These are phyloP conservation scores for Drosophila lacicola DNA, from an alignment of 2,888 invertebrate species.

Conservation along the genomic window DNA sequence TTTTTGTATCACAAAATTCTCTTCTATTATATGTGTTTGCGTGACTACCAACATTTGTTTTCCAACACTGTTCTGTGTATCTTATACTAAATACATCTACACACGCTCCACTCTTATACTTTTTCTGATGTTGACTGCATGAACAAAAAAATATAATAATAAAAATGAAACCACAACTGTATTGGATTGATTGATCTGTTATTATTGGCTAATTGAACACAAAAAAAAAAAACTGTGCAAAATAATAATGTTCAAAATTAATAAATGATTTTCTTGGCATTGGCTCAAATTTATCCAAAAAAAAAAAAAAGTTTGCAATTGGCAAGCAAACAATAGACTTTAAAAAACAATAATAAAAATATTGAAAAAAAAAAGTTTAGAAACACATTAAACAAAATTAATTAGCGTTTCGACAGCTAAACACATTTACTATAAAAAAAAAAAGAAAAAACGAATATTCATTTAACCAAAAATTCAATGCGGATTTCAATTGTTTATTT, in stretches of 20 bases:
- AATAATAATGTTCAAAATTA: slow-evolving; percentile 45
- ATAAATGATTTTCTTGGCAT: slow-evolving; percentile 71
- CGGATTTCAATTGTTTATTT: slow-evolving; percentile 65
- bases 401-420: slow-evolving; percentile 41
- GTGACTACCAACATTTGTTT: slow-evolving; percentile 54
- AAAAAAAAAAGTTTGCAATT: slow-evolving; percentile 57
- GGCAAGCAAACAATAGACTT: slow-evolving; percentile 24
- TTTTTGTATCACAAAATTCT: slow-evolving; percentile 54
- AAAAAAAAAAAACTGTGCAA: slow-evolving; percentile 28
- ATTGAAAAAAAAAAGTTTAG: slow-evolving; percentile 31
- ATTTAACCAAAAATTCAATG: slow-evolving; percentile 29
- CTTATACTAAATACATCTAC: slow-evolving; percentile 37
- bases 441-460: slow-evolving; percentile 12
- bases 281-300: slow-evolving; percentile 43
- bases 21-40: slow-evolving; percentile 70
- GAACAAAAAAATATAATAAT: slow-evolving; percentile 19
- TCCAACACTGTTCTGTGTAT: slow-evolving; percentile 53
- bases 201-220: slow-evolving; percentile 59
- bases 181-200: slow-evolving; percentile 47
- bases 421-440: slow-evolving; percentile 11
- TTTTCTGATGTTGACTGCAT: slow-evolving; percentile 36
- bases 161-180: slow-evolving; percentile 12
- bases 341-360: slow-evolving; percentile 51
- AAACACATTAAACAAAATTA: slow-evolving; percentile 35
- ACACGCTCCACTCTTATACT: slow-evolving; percentile 34